A percentile compares a stretch with the other conserved stretches of the same genome.
These are phyloP conservation scores for Notolepis coatsorum DNA, from an alignment of 2,797 vertebrate genomes.

Conservation along the genomic window DNA sequence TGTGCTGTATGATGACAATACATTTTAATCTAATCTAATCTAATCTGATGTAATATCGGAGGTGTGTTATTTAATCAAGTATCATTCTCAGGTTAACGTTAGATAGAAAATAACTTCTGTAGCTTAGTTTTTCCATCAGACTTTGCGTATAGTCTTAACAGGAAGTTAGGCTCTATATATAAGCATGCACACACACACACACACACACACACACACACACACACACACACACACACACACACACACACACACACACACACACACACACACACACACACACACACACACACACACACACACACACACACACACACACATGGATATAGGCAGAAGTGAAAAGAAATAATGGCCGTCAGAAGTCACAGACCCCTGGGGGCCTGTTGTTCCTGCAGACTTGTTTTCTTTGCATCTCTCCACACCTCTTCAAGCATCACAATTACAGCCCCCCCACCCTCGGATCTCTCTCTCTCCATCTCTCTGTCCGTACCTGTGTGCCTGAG, in stretches of 20 bases:
- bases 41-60: too few species aligned
- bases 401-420: constrained; percentile 45
- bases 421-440: background rate
- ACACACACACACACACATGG: constrained; percentile 11
- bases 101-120: too few species aligned
- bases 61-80: too few species aligned
- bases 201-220: constrained; percentile 6
- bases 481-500: constrained; percentile 49
- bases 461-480: constrained; percentile 47
- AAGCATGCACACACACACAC: constrained; percentile 20
- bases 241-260: background rate
- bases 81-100: too few species aligned
- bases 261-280: constrained; percentile 22
- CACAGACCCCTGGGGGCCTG: constrained; percentile 33
- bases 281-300: background rate
- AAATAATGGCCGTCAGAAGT: constrained; percentile 44
- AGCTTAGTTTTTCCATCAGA: too few species aligned
- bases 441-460: constrained; percentile 16
- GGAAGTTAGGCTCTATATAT: background rate
- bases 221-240: background rate
- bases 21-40: too few species aligned
- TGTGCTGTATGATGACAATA: too few species aligned
- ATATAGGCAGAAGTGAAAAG: background rate
- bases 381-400: constrained; percentile 52
- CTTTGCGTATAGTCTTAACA: too few species aligned